Evolutionary conservation across 1,140 invertebrate species (phyloP), one percentile per base, ranked within the genome.

Genomic region (Matsumurasca onukii): DNA sequence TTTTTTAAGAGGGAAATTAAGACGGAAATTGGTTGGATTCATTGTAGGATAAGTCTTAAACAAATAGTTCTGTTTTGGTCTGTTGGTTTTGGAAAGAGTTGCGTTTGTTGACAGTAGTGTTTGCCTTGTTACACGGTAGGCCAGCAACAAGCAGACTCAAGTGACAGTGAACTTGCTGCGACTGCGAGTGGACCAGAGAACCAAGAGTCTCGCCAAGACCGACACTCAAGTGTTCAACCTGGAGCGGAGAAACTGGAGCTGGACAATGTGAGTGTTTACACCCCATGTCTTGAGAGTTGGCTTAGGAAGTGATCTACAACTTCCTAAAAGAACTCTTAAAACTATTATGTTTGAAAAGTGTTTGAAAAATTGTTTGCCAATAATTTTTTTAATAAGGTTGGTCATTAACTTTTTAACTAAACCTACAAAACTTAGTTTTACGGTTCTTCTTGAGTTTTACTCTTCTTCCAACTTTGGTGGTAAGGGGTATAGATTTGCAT

Each of bases 81-180:
- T 45, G 34, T 45, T 45, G 17, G 34, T 12, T 45, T 45, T 12
- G 17, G 9, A 17, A 9, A 12, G 34, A 45, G 9, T 9, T 9
- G 9, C 17, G 9, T 45, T 45, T 45, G 34, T 9, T 12, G 17
- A 45, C 17, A 12, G 9, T 45, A 9, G 9, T 12, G 34, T 45
- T 9, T 12, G 34, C 9, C 17, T 45, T 9, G 34, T 45, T n/a
- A n/a, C n/a, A n/a, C n/a, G n/a, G n/a, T n/a, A n/a, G n/a, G n/a
- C n/a, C n/a, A n/a, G n/a, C n/a, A n/a, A n/a, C n/a, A n/a, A n/a
- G n/a, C n/a, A n/a, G n/a, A n/a, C n/a, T n/a, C 84, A 86, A 66
- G 86, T 89, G 1, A 84, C 88, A 31, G 84, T 88, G 70, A 88
- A 86, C 73, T 80, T 89, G 30, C 70, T 88, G 69, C 76, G 83